These are phyloP conservation scores for Stratiolaelaps scimitus DNA, from an alignment of 1,140 invertebrate genomes.

Conservation along the genomic window DNA sequence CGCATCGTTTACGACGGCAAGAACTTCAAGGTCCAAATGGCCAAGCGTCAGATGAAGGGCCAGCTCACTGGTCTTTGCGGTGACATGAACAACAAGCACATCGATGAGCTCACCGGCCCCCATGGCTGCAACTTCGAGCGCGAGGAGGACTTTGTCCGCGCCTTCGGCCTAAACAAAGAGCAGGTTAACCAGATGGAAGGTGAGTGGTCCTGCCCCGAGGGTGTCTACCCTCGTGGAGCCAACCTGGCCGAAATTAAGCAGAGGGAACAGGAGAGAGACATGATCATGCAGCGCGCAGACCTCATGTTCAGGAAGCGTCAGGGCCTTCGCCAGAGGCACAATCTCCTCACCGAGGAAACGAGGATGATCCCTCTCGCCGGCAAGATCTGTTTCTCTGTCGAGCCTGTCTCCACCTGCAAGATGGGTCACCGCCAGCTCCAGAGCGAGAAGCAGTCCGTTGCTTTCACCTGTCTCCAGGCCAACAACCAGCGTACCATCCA, in stretches of 20 bases:
- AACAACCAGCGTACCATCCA: constrained; percentile 14
- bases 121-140: constrained; percentile 10
- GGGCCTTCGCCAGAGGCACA: not conserved
- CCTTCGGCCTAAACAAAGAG: not conserved
- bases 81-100: constrained; percentile 11
- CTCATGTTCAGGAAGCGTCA: constrained; percentile 12
- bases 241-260: not conserved
- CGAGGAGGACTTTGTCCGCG: constrained; percentile 16
- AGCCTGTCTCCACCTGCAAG: constrained; percentile 10
- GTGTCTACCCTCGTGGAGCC: constrained; percentile 11
- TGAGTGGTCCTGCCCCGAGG: constrained; percentile 12
- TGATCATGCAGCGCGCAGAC: not conserved
- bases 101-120: constrained; percentile 5
- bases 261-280: not conserved
- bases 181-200: not conserved
- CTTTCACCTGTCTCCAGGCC: not conserved
- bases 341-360: not conserved
- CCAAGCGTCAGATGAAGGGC: constrained; percentile 10
- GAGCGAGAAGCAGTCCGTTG: constrained; percentile 1
- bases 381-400: constrained; percentile 8
- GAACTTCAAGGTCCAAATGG: constrained; percentile 6
- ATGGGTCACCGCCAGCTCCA: not conserved
- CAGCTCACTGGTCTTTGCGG: constrained; percentile 25
- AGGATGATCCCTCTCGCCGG: constrained; percentile 13
- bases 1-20: constrained; percentile 28